Evolutionary conservation across 2,888 invertebrate genomes (phyloP).

Genomic region (Euplexia lucipara): DNA sequence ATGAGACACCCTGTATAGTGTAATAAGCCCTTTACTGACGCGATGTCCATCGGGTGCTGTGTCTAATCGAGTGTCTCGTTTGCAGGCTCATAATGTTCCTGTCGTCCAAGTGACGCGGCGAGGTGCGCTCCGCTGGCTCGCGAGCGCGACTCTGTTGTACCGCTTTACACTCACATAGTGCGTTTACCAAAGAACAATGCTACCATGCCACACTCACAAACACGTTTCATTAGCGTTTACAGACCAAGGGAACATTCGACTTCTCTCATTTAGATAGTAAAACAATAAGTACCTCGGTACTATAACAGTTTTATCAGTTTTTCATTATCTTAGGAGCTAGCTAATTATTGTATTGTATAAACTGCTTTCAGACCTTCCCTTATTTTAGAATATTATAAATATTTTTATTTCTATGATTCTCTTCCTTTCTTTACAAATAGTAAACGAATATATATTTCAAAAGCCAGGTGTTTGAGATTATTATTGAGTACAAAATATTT

Average conservation of each 20-base stretch:
- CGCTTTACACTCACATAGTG: constrained; percentile 54
- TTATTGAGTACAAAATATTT: constrained; percentile 72
- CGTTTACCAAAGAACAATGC: constrained; percentile 67
- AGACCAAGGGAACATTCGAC: constrained; percentile 23
- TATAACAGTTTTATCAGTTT: constrained; percentile 10
- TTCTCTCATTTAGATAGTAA: constrained; percentile 10
- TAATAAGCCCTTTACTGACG: too few relatives aligned
- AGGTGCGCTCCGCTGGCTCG: constrained; percentile 16
- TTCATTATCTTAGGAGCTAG: constrained; percentile 1
- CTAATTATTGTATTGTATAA: not conserved
- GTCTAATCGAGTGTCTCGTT: constrained; percentile 62
- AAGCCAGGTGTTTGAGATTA: constrained; percentile 60
- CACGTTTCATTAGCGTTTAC: constrained; percentile 4
- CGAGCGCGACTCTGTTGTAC: constrained; percentile 25
- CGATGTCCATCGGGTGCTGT: constrained; percentile 1
- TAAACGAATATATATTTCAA: constrained; percentile 52
- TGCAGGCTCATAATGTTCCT: constrained; percentile 96
- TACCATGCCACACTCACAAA: constrained; percentile 38
- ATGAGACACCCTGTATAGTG: too few relatives aligned
- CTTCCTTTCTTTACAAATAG: constrained; percentile 15
- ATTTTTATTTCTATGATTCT: constrained; percentile 18
- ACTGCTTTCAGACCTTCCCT: constrained; percentile 24
- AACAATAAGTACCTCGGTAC: not conserved
- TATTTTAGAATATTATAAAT: constrained; percentile 18
- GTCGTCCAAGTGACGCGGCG: constrained; percentile 92